These are phyloP conservation scores for Zophobas atratus DNA, from an alignment of 1,140 invertebrate genomes.

Conservation along the genomic window DNA sequence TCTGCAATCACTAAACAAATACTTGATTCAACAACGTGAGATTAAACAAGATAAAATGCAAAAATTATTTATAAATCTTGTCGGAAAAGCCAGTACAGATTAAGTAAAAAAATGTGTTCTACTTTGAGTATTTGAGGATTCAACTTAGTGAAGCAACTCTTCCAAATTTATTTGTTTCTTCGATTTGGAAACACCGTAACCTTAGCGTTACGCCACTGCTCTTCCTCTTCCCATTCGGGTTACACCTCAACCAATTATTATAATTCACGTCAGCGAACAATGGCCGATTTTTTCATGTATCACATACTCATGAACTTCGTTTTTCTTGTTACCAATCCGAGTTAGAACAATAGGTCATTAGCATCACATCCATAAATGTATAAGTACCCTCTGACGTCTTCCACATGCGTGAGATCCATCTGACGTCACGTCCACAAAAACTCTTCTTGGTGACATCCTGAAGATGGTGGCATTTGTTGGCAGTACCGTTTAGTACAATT, in stretches of 20 bases:
- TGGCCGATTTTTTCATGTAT: conserved; percentile 17
- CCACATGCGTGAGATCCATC: neutral
- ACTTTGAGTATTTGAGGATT: too few relatives aligned
- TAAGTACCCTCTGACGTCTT: neutral
- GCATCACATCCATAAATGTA: neutral
- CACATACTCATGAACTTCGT: neutral
- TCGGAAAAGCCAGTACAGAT: too few relatives aligned
- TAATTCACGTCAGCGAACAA: conserved; percentile 9
- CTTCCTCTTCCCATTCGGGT: neutral
- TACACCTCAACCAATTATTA: neutral
- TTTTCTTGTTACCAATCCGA: neutral
- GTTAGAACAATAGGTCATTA: conserved; percentile 37
- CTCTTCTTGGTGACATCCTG: neutral
- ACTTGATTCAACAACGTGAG: too few relatives aligned
- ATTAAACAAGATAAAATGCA: too few relatives aligned
- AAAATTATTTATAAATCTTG: too few relatives aligned
- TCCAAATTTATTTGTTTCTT: too few relatives aligned
- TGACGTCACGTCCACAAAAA: conserved; percentile 8
- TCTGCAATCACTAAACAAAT: too few relatives aligned
- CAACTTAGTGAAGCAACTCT: too few relatives aligned
- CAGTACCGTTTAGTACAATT: conserved; percentile 29
- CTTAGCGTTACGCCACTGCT: neutral
- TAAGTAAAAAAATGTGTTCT: too few relatives aligned
- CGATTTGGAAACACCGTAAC: too few relatives aligned
- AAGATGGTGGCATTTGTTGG: neutral